Percentiles rank a stretch among this genome's conserved stretches.
These are phyloP conservation scores for Akabosia matsudoensis DNA, from an alignment of 1,140 invertebrate genomes.

Conservation along the genomic window DNA sequence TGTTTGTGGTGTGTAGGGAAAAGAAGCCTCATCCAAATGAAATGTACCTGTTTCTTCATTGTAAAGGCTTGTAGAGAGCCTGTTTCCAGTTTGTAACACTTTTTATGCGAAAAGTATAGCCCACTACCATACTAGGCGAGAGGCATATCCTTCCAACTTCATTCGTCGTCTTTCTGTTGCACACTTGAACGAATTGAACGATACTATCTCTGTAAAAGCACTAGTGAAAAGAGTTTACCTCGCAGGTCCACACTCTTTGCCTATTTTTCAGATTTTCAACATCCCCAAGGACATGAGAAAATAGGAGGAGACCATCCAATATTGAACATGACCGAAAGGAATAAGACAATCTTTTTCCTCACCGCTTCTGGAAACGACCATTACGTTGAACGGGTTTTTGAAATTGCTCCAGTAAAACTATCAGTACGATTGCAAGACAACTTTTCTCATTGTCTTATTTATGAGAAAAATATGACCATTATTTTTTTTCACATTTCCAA, in stretches of 20 bases:
- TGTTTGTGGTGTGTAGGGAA: background rate
- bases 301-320: slow-evolving; percentile 20
- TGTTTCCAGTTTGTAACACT: too few species aligned
- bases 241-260: background rate
- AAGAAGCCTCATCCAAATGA: background rate
- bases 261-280: slow-evolving; percentile 2
- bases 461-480: background rate
- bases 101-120: too few species aligned
- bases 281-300: slow-evolving; percentile 15
- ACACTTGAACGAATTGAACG: background rate
- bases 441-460: background rate
- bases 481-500: background rate
- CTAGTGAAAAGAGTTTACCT: background rate
- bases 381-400: background rate
- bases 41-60: background rate
- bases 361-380: background rate
- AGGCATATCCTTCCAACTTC: background rate
- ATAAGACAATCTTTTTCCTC: slow-evolving; percentile 12
- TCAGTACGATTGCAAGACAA: slow-evolving; percentile 9
- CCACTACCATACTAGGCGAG: background rate
- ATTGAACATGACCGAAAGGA: slow-evolving; percentile 14
- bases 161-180: too few species aligned
- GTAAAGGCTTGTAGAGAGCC: too few species aligned
- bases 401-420: background rate
- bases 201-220: background rate